A percentile compares a stretch with the other conserved stretches of the same genome.
Evolutionary conservation across 1,140 invertebrate genomes (phyloP).

Genomic region (Matsumurasca onukii): DNA sequence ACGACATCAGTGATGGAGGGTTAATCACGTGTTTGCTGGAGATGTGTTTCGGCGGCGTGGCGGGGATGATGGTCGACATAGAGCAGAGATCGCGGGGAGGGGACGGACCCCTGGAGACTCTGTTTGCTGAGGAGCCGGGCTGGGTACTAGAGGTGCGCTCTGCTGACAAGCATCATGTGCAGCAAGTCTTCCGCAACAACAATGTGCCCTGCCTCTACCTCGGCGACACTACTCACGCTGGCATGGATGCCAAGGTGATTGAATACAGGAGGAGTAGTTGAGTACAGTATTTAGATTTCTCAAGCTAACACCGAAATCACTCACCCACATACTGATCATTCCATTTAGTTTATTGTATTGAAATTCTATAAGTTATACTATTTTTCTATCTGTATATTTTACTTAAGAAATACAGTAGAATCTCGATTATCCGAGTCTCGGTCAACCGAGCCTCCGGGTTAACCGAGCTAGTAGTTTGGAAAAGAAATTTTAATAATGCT

Average conservation of each 20-base stretch:
- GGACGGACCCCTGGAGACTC: slow-evolving; percentile 56
- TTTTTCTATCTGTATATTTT: too few relatives aligned
- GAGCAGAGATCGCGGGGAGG: slow-evolving; percentile 49
- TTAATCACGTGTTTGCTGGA: slow-evolving; percentile 87
- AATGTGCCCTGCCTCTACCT: slow-evolving; percentile 69
- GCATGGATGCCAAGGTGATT: slow-evolving; percentile 61
- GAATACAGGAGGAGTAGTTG: too few relatives aligned
- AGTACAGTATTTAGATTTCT: too few relatives aligned
- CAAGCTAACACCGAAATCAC: too few relatives aligned
- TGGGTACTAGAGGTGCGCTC: slow-evolving; percentile 82
- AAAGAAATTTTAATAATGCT: too few relatives aligned
- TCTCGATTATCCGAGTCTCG: too few relatives aligned
- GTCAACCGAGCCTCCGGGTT: too few relatives aligned
- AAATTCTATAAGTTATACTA: too few relatives aligned
- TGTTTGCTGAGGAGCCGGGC: slow-evolving; percentile 92
- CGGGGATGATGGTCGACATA: slow-evolving; percentile 72
- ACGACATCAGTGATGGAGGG: slow-evolving; percentile 97
- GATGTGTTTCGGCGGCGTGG: slow-evolving; percentile 92
- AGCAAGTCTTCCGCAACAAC: slow-evolving; percentile 58
- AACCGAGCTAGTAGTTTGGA: too few relatives aligned
- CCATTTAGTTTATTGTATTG: too few relatives aligned
- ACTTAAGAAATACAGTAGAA: too few relatives aligned
- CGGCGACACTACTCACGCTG: slow-evolving; percentile 66
- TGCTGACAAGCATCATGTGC: slow-evolving; percentile 57
- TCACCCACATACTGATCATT: too few relatives aligned